Evolutionary conservation across 2,797 vertebrate genomes (phyloP), one percentile per base, ranked within the genome.

Genomic region (Tokudaia tokunoshimensis): DNA sequence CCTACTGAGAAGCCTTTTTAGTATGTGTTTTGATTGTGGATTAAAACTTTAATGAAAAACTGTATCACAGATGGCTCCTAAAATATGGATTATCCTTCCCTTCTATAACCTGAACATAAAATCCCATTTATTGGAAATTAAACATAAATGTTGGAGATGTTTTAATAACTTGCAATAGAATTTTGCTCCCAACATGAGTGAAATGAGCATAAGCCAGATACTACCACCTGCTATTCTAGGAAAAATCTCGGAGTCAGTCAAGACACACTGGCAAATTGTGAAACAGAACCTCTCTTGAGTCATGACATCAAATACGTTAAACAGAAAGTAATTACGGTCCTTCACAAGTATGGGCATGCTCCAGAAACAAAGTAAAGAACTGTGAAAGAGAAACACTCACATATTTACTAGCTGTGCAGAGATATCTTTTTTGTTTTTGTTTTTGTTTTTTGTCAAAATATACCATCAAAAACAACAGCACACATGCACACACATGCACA

Each of bases 191-290:
- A 78, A 22, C 5, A 50, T 41, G 26, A 85, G 17, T 59, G 20
- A 93, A 89, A 76, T 57, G 59, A 94, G 13, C 57, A 70, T 76
- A 93, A 57, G 47, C 7, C 44, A 93, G 24, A 81, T 15, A 52
- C 15, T 75, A 63, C 44, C 44, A 86, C 26, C 83, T 78, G 74
- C 12, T 85, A 41, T 1, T 89, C 26, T 20, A 29, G 89, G 74
- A 78, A 91, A 95, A 85, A 86, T 37, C 26, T 92, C 86, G 13
- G 9, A 37, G 7, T 78, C 74, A 55, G 41, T 84, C n/a, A 91
- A 70, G 65, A 78, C 81, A 89, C 52, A 93, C 13, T 91, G 79
- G 83, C 74, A 94, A 94, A 26, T 85, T 81, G 79, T 92, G 65
- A 91, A 92, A 10, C 10, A 22, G 26, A 76, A 44, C 78, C 91